These are phyloP conservation scores for Tribolium castaneum DNA, from an alignment of 1,140 invertebrate genomes.

Conservation along the genomic window DNA sequence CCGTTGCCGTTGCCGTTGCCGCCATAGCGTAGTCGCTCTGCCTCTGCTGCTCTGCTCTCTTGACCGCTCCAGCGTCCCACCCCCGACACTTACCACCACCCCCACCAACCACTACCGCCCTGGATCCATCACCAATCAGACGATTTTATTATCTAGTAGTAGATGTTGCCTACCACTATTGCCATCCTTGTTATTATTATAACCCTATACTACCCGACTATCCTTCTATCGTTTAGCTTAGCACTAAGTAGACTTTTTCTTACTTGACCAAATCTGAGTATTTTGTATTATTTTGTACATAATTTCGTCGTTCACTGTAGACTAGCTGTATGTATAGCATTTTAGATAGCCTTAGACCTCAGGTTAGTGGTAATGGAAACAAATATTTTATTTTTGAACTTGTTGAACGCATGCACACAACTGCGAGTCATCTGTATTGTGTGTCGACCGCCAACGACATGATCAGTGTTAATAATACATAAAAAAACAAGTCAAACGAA, in stretches of 20 bases:
- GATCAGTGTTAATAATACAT: conserved; percentile 33
- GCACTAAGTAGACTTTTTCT: conserved; percentile 58
- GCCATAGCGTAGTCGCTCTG: conserved; percentile 11
- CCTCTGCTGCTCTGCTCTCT: not conserved
- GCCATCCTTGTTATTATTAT: not conserved
- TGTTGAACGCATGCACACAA: conserved; percentile 61
- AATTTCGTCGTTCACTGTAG: conserved; percentile 63
- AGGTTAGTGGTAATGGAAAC: conserved; percentile 63
- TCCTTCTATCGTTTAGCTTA: conserved; percentile 57
- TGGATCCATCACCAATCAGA: conserved; percentile 16
- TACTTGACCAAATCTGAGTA: conserved; percentile 59
- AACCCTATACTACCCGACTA: conserved; percentile 38
- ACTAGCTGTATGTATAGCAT: conserved; percentile 64
- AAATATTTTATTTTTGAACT: conserved; percentile 58
- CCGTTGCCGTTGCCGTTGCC: conserved; percentile 43
- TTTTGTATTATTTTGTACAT: conserved; percentile 63
- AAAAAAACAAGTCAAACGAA: not conserved
- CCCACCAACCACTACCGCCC: not conserved
- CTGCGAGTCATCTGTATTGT: conserved; percentile 63
- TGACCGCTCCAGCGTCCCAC: conserved; percentile 22
- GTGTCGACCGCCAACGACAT: conserved; percentile 59
- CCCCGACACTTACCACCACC: not conserved
- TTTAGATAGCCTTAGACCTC: conserved; percentile 62
- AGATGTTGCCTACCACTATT: conserved; percentile 42
- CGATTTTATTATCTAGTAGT: conserved; percentile 17